These are phyloP conservation scores for Chelonus formosanus DNA, from an alignment of 2,888 invertebrate species.

Conservation along the genomic window DNA sequence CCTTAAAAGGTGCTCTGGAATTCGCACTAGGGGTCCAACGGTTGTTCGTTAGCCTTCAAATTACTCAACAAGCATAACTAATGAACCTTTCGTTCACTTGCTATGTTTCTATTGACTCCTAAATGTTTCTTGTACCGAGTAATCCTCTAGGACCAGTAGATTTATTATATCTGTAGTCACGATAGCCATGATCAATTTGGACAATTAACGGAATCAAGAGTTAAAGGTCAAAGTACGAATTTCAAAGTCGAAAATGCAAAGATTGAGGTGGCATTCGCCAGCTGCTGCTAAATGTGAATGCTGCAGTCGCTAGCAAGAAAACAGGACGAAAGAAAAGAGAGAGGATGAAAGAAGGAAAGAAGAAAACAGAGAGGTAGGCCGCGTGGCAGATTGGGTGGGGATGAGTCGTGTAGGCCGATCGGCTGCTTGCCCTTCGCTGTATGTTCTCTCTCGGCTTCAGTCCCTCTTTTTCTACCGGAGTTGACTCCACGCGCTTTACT, in stretches of 20 bases:
- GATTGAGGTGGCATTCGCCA: slow-evolving; percentile 58
- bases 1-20: slow-evolving; percentile 15
- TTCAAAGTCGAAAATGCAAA: slow-evolving; percentile 34
- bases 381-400: slow-evolving; percentile 36
- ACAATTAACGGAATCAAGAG: slow-evolving; percentile 27
- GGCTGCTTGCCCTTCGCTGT: slow-evolving; percentile 37
- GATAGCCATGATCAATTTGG: background rate
- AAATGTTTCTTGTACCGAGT: background rate
- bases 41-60: slow-evolving; percentile 19
- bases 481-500: slow-evolving; percentile 40
- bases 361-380: slow-evolving; percentile 34
- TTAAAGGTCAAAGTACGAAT: slow-evolving; percentile 33
- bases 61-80: slow-evolving; percentile 19
- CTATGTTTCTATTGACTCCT: background rate
- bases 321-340: slow-evolving; percentile 37
- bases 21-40: slow-evolving; percentile 13
- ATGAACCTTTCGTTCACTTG: background rate
- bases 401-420: slow-evolving; percentile 51
- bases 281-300: slow-evolving; percentile 59
- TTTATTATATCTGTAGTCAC: background rate
- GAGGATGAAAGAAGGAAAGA: slow-evolving; percentile 31
- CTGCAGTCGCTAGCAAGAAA: slow-evolving; percentile 50
- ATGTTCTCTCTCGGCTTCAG: slow-evolving; percentile 53
- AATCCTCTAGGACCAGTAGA: background rate
- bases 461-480: slow-evolving; percentile 51